Percentiles rank a stretch among this genome's conserved stretches.
phyloP scores from a whole-genome alignment of 2,113 vertebrate genomes.

The Pardalotus punctatus region DNA sequence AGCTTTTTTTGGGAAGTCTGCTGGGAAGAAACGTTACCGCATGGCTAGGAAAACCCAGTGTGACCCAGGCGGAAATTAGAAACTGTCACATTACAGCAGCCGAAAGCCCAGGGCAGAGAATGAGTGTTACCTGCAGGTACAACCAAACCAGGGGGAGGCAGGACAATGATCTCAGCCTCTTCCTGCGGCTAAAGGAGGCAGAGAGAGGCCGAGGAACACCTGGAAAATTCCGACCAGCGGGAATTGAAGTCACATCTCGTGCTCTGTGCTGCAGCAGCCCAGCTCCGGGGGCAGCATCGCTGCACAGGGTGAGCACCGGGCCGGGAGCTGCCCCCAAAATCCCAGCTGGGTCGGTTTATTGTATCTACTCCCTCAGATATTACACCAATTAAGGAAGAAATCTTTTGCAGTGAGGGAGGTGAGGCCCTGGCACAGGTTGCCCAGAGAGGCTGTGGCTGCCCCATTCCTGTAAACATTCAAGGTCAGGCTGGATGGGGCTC shows the following conservation, averaged over 20 bases:
- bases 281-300: accelerated
- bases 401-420: not conserved
- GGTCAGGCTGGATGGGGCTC: not conserved
- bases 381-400: too few species aligned
- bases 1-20: not conserved
- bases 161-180: accelerated
- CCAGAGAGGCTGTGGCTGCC: not conserved
- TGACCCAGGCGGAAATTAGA: accelerated
- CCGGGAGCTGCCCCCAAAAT: accelerated
- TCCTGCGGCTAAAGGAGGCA: not conserved
- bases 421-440: not conserved
- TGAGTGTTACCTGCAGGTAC: accelerated
- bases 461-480: not conserved
- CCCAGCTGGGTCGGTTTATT: accelerated
- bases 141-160: accelerated
- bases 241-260: accelerated
- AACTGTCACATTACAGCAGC: accelerated
- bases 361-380: accelerated
- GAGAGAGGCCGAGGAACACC: not conserved
- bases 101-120: not conserved
- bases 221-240: not conserved
- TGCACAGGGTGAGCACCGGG: accelerated
- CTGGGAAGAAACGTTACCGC: not conserved
- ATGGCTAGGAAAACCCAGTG: accelerated
- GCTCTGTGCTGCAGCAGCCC: not conserved